Base-by-base conservation (phyloP, 2,113 vertebrate species). In the Haemorhous mexicanus region DNA sequence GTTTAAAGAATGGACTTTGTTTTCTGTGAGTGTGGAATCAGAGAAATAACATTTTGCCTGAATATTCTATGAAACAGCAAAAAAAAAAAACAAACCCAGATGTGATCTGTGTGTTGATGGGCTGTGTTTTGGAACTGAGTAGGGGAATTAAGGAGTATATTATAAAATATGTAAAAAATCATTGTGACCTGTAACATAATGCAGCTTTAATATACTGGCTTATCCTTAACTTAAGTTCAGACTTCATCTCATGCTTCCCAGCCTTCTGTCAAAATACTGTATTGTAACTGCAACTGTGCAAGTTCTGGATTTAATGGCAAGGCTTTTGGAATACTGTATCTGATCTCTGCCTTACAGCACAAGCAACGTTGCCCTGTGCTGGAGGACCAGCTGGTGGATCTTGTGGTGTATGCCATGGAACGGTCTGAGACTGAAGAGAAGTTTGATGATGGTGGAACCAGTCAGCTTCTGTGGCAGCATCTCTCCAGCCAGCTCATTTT, bases 401-500 rank as follows among this genome's bases (percentile, higher is more conserved):
- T 99, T 95, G 99, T 99, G 97, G 99, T 99, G 66, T 99, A 99
- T 91, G 99, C 99, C 96, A 99, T 99, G 99, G 99, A 99, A 97
- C 99, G 99, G 75, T 99, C 99, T 0, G 99, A 99, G 98, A 99
- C 99, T 0, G 99, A 99, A 97, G 99, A 99, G 95, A 99, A 99
- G 97, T 99, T 99, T 93, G 99, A 99, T 32, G 99, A 99, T 41
- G 99, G 99, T 55, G 99, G 99, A 90, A 99, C 99, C 55, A 99
- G 99, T 97, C 99, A 99, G 93, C 97, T 99, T 96, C 98, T 99
- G 94, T 99, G 99, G 99, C 99, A 99, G 97, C 99, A 99, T 97
- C 99, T 99, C 75, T 99, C 99, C 82, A 99, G 99, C 89, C 99
- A 99, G 98, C 99, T 99, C 98, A 99, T 99, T 98, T 99, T 99